Evolutionary conservation across 2,113 vertebrate species (phyloP).

Genomic region (Saguinus imperator): DNA sequence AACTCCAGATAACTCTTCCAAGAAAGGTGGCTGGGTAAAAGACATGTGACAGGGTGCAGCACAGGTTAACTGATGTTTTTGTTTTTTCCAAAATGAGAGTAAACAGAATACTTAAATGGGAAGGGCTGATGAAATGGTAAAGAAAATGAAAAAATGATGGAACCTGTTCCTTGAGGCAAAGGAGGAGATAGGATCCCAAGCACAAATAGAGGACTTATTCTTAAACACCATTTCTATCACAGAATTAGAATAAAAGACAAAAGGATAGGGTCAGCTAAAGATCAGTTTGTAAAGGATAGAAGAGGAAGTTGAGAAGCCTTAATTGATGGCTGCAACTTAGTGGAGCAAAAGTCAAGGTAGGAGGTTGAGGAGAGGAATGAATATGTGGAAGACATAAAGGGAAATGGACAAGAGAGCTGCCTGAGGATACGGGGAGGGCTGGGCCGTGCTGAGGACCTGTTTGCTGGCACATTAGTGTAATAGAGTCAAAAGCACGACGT

Average conservation of each 20-base stretch:
- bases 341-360: neutral
- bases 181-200: neutral
- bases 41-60: neutral
- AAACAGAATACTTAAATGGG: neutral
- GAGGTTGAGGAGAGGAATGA: neutral
- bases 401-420: neutral
- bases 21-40: neutral
- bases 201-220: neutral
- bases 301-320: neutral
- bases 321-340: neutral
- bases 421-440: accelerated
- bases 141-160: neutral
- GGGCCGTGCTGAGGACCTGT: neutral
- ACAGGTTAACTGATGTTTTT: neutral
- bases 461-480: neutral
- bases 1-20: neutral
- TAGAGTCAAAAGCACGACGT: neutral
- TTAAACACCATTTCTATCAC: neutral
- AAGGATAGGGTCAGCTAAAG: neutral
- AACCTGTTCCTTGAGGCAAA: neutral
- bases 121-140: neutral
- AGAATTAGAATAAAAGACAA: neutral
- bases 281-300: neutral
- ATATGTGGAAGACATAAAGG: neutral
- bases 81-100: neutral